phyloP scores from a whole-genome alignment of 2,888 invertebrate species.

The Lumbricus terrestris region DNA sequence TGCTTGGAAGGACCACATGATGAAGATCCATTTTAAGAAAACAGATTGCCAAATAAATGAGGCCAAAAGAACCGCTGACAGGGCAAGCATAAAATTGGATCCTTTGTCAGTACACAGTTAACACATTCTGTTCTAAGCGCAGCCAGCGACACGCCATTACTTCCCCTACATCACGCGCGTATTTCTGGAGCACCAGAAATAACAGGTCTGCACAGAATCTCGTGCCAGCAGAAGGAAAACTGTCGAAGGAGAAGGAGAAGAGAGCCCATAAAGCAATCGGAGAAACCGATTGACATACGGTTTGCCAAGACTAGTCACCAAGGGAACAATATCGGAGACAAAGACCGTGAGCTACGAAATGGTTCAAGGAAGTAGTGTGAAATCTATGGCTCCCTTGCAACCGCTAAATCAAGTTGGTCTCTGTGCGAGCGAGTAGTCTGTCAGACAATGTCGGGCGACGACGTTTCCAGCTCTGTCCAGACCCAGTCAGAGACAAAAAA shows the following conservation, averaged over 20 bases:
- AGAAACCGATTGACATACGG: constrained; percentile 8
- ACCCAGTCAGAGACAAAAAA: background rate
- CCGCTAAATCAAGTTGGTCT: constrained; percentile 8
- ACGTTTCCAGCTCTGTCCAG: background rate
- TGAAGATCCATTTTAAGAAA: background rate
- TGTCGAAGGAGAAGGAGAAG: constrained; percentile 3
- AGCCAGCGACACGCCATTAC: background rate
- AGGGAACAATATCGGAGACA: constrained; percentile 12
- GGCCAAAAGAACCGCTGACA: background rate
- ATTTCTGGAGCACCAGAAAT: background rate
- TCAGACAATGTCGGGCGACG: background rate
- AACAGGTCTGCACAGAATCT: background rate
- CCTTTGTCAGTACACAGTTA: background rate
- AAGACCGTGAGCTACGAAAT: background rate
- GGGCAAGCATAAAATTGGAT: background rate
- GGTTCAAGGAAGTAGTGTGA: constrained; percentile 5
- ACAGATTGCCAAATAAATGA: background rate
- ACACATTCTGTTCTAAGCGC: background rate
- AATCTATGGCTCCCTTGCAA: constrained; percentile 15
- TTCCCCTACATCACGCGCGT: background rate
- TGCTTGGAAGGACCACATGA: background rate
- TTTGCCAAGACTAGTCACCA: background rate
- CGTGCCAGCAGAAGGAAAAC: background rate
- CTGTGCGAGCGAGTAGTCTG: background rate
- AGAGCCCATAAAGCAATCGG: background rate